Conservation (phyloP, 1,140 invertebrate species). For the Calliphora vicina region DNA sequence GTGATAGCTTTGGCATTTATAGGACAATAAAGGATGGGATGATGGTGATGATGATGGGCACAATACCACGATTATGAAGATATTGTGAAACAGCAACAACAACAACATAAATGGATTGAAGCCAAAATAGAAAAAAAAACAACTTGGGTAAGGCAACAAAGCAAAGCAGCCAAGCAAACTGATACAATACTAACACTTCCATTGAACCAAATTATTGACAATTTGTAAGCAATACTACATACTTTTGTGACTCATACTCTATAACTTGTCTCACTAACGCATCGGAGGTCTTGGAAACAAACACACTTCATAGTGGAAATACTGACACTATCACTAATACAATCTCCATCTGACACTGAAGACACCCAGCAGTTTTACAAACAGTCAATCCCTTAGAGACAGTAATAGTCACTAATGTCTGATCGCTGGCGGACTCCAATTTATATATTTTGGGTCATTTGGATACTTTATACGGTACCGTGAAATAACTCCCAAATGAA, state of each 20-base stretch:
- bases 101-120: neutral
- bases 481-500: too few relatives aligned
- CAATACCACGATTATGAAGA: neutral
- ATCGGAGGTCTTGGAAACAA: too few relatives aligned
- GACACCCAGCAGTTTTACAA: too few relatives aligned
- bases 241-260: neutral
- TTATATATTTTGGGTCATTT: too few relatives aligned
- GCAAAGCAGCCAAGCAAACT: neutral
- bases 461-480: too few relatives aligned
- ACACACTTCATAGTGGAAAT: too few relatives aligned
- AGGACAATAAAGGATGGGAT: neutral
- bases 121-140: neutral
- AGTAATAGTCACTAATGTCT: too few relatives aligned
- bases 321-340: too few relatives aligned
- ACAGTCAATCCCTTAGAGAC: too few relatives aligned
- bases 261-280: neutral
- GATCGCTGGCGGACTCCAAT: too few relatives aligned
- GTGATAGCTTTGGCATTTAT: neutral
- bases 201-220: constrained; percentile 31
- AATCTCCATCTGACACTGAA: too few relatives aligned
- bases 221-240: constrained; percentile 8
- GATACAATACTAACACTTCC: neutral
- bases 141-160: neutral
- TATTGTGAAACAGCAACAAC: neutral
- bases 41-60: neutral